Evolutionary conservation across 2,797 vertebrate genomes (phyloP).

Genomic region (Zalophus californianus): DNA sequence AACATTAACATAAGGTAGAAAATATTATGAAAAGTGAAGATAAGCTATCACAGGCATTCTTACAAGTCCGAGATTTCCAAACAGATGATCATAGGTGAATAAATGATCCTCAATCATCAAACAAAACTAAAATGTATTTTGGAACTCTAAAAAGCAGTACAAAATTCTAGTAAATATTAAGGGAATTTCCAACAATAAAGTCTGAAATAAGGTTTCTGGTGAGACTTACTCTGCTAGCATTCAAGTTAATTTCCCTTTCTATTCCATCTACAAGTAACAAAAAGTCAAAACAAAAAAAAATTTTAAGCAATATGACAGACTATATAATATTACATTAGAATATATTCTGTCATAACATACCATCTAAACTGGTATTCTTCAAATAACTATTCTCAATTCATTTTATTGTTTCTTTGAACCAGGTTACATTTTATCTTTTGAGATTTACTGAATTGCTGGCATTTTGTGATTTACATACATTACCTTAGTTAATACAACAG

Average conservation of each 20-base stretch:
- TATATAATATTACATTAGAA: not conserved
- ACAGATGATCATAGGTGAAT: not conserved
- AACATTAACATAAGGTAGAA: not conserved
- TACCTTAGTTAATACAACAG: not conserved
- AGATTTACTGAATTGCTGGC: not conserved
- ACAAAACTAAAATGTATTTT: conserved; percentile 1
- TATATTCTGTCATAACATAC: not conserved
- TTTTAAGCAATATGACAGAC: not conserved
- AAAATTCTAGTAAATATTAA: not conserved
- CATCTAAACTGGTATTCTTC: not conserved
- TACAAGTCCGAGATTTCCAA: not conserved
- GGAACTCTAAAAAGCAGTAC: not conserved
- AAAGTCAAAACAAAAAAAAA: not conserved
- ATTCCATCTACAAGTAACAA: not conserved
- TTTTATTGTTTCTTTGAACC: not conserved
- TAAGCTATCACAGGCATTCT: not conserved
- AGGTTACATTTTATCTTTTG: not conserved
- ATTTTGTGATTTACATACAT: not conserved
- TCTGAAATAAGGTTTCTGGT: not conserved
- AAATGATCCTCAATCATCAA: not conserved
- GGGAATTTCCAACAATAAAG: not conserved
- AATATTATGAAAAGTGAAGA: not conserved
- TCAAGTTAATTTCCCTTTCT: not conserved
- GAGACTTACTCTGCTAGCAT: not conserved
- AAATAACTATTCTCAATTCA: not conserved